A percentile compares a stretch with the other conserved stretches of the same genome.
Evolutionary conservation across 2,888 invertebrate species (phyloP).

Genomic region (Noctua comes): DNA sequence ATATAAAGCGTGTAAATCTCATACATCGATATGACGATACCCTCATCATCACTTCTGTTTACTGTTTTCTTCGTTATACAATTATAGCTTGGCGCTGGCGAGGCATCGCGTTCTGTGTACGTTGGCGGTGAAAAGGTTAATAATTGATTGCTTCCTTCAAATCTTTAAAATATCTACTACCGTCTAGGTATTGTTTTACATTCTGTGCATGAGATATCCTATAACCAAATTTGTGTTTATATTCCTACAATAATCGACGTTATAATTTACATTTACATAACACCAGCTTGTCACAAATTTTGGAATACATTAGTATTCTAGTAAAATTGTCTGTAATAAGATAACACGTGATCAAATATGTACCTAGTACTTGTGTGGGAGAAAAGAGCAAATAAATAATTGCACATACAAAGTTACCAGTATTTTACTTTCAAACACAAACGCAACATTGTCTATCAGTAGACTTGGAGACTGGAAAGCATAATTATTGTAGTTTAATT

Average conservation of each 20-base stretch:
- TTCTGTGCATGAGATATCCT: not conserved
- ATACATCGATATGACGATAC: too few relatives aligned
- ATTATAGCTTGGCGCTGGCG: too few relatives aligned
- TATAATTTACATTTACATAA: slow-evolving; percentile 18
- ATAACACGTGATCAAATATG: slow-evolving; percentile 26
- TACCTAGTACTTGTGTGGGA: slow-evolving; percentile 38
- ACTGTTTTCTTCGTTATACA: too few relatives aligned
- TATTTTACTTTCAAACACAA: slow-evolving; percentile 38
- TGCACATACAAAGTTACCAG: slow-evolving; percentile 47
- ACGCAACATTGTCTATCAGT: not conserved
- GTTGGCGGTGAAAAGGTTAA: too few relatives aligned
- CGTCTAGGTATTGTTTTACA: slow-evolving; percentile 4
- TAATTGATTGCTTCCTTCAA: slow-evolving; percentile 10
- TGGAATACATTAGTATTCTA: slow-evolving; percentile 14
- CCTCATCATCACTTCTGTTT: too few relatives aligned
- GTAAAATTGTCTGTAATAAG: slow-evolving; percentile 16
- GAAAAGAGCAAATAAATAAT: slow-evolving; percentile 51
- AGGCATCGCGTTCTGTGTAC: too few relatives aligned
- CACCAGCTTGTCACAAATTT: slow-evolving; percentile 3
- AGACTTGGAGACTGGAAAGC: not conserved
- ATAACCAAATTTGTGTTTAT: not conserved
- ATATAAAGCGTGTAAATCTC: too few relatives aligned
- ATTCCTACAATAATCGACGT: slow-evolving; percentile 6
- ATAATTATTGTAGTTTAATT: not conserved
- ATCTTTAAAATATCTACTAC: slow-evolving; percentile 16